Base-by-base conservation (phyloP, 1,140 invertebrate species). In the Lordiphosa collinella region DNA sequence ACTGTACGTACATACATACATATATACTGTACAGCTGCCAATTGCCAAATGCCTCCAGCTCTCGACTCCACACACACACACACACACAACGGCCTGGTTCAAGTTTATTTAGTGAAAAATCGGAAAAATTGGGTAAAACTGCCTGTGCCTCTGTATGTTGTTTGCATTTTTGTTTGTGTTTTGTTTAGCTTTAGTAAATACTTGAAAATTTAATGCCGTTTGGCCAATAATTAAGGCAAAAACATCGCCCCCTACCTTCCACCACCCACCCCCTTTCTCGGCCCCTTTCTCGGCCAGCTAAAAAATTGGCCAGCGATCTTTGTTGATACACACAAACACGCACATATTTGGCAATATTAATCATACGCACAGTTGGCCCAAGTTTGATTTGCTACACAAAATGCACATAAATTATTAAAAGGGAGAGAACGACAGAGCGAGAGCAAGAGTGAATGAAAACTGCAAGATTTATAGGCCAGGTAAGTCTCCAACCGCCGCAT, bases 141-240 rank as follows among this genome's bases (percentile, higher is more conserved):
- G 40, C n/a, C n/a, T 43, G 22, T 12, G 29, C 7, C 8, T 1
- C 11, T 18, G 37, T 6, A 25, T 25, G 22, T 44, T 44, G 41
- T 29, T 44, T 44, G 41, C 35, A 57, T 60, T 52, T 70, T 59
- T 14, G 22, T 56, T 57, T 80, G 60, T 82, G 62, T 82, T 82
- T 76, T 82, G 76, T 82, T 82, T 84, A 76, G 76, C 65, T 82
- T 82, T 66, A 76, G 76, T 82, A 82, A 82, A 82, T 82, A 82
- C 76, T 82, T 82, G 78, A 82, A 76, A 82, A 82, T 82, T 82
- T 71, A 82, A 82, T 82, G 76, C 76, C 76, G 71, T 84, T 82
- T 82, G 76, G 71, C 66, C 61, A 80, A 80, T 80, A 80, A 80
- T 80, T 80, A 80, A 75, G 76, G 51, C 57, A 66, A 60, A 69